These are phyloP conservation scores for Eutolmus rufibarbis DNA, from an alignment of 2,888 invertebrate species.

Conservation along the genomic window DNA sequence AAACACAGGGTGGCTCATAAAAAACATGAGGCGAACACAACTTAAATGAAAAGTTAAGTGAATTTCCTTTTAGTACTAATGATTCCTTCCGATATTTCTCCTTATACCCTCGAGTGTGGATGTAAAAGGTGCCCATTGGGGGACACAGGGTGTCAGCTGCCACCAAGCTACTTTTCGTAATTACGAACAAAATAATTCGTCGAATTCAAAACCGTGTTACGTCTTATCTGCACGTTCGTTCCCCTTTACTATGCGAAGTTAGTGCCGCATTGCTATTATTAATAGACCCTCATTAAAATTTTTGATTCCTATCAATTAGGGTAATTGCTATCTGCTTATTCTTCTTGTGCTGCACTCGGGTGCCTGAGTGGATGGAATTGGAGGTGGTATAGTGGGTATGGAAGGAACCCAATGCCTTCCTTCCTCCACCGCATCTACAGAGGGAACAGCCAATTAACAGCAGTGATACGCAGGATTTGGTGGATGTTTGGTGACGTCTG, in stretches of 20 bases:
- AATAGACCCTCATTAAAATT: slow-evolving; percentile 46
- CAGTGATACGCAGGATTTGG: slow-evolving; percentile 13
- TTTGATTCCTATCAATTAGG: slow-evolving; percentile 47
- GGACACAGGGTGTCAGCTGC: not conserved
- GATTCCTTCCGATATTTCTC: slow-evolving; percentile 35
- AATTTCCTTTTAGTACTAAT: slow-evolving; percentile 45
- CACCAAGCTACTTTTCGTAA: not conserved
- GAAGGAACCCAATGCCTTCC: too few relatives aligned
- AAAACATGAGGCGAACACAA: slow-evolving; percentile 8
- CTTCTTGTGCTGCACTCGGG: not conserved
- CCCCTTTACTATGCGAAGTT: not conserved
- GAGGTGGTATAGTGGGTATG: not conserved
- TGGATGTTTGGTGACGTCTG: not conserved
- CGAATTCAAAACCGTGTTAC: not conserved
- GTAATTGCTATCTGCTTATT: slow-evolving; percentile 40
- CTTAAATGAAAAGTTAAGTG: slow-evolving; percentile 46
- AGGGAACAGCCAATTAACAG: slow-evolving; percentile 22
- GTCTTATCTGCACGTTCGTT: not conserved
- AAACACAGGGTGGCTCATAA: slow-evolving; percentile 2
- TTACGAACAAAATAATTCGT: slow-evolving; percentile 15
- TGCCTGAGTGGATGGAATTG: not conserved
- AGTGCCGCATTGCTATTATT: slow-evolving; percentile 35
- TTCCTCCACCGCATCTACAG: not conserved
- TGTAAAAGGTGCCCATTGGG: not conserved
- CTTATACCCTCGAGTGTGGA: not conserved